These are phyloP conservation scores for Semotilus atromaculatus DNA, from an alignment of 2,797 vertebrate species.

Conservation along the genomic window DNA sequence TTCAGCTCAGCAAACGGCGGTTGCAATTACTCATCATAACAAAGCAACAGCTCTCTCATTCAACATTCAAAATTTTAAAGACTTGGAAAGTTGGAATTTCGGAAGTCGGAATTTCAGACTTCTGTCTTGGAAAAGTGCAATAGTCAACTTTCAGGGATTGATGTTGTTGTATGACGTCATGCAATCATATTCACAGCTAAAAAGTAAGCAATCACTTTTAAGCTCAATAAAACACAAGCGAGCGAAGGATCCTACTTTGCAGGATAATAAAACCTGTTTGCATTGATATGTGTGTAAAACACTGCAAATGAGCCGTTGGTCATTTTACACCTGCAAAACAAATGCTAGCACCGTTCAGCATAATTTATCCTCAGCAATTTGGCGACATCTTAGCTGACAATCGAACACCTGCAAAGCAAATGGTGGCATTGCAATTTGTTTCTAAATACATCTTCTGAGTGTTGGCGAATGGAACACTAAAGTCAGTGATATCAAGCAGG, in stretches of 20 bases:
- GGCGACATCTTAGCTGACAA: constrained; percentile 54
- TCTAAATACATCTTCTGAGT: not conserved
- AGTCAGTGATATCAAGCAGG: not conserved
- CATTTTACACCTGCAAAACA: constrained; percentile 18
- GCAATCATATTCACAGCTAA: not conserved
- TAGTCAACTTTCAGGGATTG: not conserved
- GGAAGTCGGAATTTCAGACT: not conserved
- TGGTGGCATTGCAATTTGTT: not conserved
- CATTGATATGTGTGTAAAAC: not conserved
- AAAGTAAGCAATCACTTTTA: not conserved
- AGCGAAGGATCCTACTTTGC: not conserved
- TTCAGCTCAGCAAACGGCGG: constrained; percentile 33
- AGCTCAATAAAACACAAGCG: not conserved
- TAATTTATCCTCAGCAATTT: constrained; percentile 48
- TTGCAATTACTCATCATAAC: constrained; percentile 40
- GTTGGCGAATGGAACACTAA: not conserved
- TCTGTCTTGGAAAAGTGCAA: not conserved
- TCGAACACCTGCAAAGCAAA: constrained; percentile 37
- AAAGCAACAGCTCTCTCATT: constrained; percentile 1
- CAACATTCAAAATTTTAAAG: not conserved
- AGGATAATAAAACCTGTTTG: not conserved
- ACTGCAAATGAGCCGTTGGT: not conserved
- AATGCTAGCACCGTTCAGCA: not conserved
- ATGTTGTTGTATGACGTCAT: not conserved
- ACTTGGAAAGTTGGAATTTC: not conserved